Base-by-base conservation (phyloP, 1,140 invertebrate species). In the Cydia pomonella region DNA sequence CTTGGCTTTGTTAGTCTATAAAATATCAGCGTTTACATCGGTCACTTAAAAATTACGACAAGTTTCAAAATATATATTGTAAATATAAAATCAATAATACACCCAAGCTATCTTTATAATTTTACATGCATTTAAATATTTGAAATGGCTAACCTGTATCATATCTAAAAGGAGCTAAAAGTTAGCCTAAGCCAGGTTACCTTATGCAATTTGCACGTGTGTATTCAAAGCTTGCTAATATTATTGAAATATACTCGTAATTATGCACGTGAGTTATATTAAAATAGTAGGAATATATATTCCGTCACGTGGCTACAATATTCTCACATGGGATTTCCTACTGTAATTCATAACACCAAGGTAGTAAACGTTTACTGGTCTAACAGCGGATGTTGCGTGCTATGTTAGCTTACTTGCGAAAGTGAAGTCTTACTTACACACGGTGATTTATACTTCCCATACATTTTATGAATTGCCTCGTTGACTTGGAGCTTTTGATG, bases 381-480 rank as follows among this genome's bases (percentile, higher is more conserved):
- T 66, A 16, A 69, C 64, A 69, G 64, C 64, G 64, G 64, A 69
- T 69, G n/a, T 69, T 69, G 64, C 64, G 16, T 29, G 23, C 64
- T 38, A 18, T 18, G 64, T 69, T 69, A 21, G 64, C 29, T 41
- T 1, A 33, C 64, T 69, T 69, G 64, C 64, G 64, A 69, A 69
- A 69, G 64, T 69, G 64, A 69, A 18, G 64, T 69, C 29, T 69
- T 33, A 69, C 64, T 69, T 69, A 69, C n/a, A 33, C 64, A 69
- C 41, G 29, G 64, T 69, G 27, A 69, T 33, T 69, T 69, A 69
- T 69, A 33, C 18, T 69, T 69, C 33, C 64, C 64, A 69, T 69
- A 38, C 27, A 33, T 69, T 69, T 69, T 38, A 69, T 69, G 64
- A 69, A 69, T 69, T 69, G 9, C 16, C 29, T 29, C 29, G 33